These are phyloP conservation scores for Oreocharis arfaki DNA, from an alignment of 2,113 vertebrate genomes.

Conservation along the genomic window DNA sequence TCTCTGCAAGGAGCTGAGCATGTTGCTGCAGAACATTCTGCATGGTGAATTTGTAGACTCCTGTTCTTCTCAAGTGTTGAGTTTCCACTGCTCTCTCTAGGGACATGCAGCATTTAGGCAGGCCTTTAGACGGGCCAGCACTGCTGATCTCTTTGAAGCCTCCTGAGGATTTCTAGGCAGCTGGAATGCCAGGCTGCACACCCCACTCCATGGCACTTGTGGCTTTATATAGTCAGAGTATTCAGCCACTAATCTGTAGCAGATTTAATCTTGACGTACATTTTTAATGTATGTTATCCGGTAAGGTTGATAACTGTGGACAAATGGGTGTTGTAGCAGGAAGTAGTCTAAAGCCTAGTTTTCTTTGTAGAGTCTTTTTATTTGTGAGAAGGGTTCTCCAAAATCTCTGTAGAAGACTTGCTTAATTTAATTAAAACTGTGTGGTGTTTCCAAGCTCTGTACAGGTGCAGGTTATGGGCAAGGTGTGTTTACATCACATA, in stretches of 20 bases:
- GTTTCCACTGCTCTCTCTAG: not conserved
- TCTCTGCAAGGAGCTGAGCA: not conserved
- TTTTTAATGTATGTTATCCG: conserved; percentile 42
- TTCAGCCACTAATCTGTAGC: not conserved
- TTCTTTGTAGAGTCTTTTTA: conserved; percentile 52
- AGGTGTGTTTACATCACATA: not conserved
- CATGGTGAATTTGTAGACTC: not conserved
- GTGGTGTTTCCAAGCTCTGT: not conserved
- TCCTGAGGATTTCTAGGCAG: conserved; percentile 43
- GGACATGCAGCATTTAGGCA: not conserved
- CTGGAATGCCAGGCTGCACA: conserved; percentile 17
- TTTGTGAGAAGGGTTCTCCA: not conserved
- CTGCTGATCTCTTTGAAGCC: conserved; percentile 12
- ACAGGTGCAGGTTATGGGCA: not conserved
- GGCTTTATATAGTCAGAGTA: conserved; percentile 55
- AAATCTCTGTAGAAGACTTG: not conserved
- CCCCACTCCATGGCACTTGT: not conserved
- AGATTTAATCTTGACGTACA: conserved; percentile 27
- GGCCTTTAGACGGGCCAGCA: not conserved
- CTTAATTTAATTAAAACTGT: not conserved
- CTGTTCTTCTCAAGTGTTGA: not conserved
- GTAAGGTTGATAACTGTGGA: conserved; percentile 11
- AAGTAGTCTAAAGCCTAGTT: conserved; percentile 18
- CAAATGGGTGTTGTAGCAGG: conserved; percentile 36
- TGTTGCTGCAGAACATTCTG: not conserved